Evolutionary conservation across 2,888 invertebrate genomes (phyloP).

Genomic region (Cerastis leucographa): DNA sequence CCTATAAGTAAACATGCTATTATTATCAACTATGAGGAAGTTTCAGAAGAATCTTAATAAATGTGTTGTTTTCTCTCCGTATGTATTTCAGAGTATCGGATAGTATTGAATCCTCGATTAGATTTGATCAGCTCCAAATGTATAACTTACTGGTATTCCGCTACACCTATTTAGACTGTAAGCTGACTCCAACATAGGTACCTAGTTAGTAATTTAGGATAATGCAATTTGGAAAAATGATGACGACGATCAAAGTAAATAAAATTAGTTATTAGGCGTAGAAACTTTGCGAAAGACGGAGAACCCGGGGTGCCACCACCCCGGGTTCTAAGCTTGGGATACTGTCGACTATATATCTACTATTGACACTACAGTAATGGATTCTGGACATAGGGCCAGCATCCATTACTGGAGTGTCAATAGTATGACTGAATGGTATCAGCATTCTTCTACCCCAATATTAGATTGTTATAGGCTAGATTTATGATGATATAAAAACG

Average conservation of each 20-base stretch:
- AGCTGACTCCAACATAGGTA: not conserved
- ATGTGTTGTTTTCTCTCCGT: not conserved
- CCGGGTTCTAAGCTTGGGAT: not conserved
- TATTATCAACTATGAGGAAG: not conserved
- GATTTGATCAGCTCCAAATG: not conserved
- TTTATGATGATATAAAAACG: conserved; percentile 8
- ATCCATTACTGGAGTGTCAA: not conserved
- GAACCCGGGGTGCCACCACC: not conserved
- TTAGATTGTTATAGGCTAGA: not conserved
- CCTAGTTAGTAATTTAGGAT: too few species aligned
- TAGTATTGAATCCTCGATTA: not conserved
- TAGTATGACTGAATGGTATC: not conserved
- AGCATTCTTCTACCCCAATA: not conserved
- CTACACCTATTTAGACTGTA: not conserved
- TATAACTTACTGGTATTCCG: not conserved
- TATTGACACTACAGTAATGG: too few species aligned
- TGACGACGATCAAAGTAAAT: not conserved
- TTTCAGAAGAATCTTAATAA: conserved; percentile 5
- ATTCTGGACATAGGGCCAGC: not conserved
- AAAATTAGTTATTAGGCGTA: not conserved
- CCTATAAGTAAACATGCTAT: not conserved
- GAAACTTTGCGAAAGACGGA: not conserved
- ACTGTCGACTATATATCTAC: too few species aligned
- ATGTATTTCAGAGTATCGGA: too few species aligned
- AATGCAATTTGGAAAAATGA: not conserved